Base-by-base conservation (phyloP, 2,888 invertebrate genomes). In the Eurois occulta region DNA sequence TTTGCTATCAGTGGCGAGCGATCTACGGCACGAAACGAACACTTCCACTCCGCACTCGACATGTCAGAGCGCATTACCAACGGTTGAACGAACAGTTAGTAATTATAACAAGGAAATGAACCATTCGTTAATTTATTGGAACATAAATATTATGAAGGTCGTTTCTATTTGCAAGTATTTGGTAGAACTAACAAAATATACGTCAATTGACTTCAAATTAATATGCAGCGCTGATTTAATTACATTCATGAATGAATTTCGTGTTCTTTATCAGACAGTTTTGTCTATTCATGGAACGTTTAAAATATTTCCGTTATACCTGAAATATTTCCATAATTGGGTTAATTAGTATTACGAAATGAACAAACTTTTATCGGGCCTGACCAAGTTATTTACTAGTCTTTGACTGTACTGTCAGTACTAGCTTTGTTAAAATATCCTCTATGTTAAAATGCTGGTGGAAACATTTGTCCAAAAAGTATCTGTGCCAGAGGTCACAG, bases 41-140 rank as follows among this genome's bases (percentile, higher is more conserved):
- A 67, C 72, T 83, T 83, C 64, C 7, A 79, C 16, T 69, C 68
- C 24, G 75, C 38, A 80, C 16, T 69, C 68, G n/a, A 77, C 38
- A 80, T 76, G 84, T 84, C 85, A 73, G 32, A 66, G 13, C 21
- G 2, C 60, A 75, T 86, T 75, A 81, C 24, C 60, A 48, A 67
- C 75, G 84, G 71, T 78, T 60, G 75, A 72, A 52, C 41, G 76
- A 84, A 21, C 78, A 67, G 7, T 72, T 28, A 67, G 46, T 79
- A 86, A 85, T 86, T 84, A 77, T 52, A 71, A 84, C 74, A 65
- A 86, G 85, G 85, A 86, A 86, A 84, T 73, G 70, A 52, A 72
- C 74, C 81, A 46, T 66, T 72, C 55, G 10, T 13, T 85, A 82
- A 85, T 73, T 75, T 75, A 82, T 78, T 85, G n/a, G 35, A 82